A percentile compares a stretch with the other conserved stretches of the same genome.
Conservation (phyloP, 2,797 vertebrate species). For the Nyctalus aviator region DNA sequence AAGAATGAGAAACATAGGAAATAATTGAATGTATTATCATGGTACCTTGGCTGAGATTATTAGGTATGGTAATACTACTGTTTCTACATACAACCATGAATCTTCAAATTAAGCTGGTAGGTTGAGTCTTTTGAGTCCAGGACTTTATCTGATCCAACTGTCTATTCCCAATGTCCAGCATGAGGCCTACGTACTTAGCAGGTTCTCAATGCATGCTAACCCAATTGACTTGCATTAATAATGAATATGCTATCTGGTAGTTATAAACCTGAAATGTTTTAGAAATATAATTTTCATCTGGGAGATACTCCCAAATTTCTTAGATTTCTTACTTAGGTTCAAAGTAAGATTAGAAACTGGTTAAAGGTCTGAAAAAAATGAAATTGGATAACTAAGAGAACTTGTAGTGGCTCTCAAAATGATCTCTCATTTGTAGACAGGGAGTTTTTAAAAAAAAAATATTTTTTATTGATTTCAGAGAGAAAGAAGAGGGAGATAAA, state of each 20-base stretch:
- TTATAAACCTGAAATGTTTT: neutral
- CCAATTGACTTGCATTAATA: neutral
- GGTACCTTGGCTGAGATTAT: neutral
- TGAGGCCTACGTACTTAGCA: neutral
- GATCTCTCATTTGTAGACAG: neutral
- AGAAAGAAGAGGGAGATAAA: neutral
- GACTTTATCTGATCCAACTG: neutral
- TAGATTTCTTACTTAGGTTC: neutral
- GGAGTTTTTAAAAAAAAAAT: neutral
- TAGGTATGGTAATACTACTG: neutral
- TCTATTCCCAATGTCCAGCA: neutral
- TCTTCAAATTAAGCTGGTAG: neutral
- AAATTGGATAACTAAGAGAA: neutral
- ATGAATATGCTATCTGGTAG: neutral
- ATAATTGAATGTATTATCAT: neutral
- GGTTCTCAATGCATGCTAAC: neutral
- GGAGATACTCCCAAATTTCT: neutral
- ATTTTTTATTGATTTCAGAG: neutral
- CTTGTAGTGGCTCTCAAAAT: neutral
- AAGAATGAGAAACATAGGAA: neutral
- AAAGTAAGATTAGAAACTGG: neutral
- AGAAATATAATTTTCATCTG: neutral
- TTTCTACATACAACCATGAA: neutral
- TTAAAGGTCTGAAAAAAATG: neutral
- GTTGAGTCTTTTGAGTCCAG: neutral